Evolutionary conservation across 2,888 invertebrate genomes (phyloP).

Genomic region (Agonopterix subpropinquella): DNA sequence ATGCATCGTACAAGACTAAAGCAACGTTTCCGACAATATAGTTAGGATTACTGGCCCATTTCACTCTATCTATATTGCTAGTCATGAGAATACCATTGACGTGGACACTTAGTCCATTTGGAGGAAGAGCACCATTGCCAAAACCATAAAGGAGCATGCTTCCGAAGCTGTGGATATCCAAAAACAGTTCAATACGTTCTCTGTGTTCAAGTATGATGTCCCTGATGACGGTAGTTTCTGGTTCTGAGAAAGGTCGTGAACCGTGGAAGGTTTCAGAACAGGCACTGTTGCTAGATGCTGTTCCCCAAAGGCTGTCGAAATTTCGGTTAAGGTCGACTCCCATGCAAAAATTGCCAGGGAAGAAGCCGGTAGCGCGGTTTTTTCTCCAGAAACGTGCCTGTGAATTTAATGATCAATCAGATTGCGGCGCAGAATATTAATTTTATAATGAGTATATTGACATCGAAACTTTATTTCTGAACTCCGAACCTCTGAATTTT

Average conservation of each 20-base stretch:
- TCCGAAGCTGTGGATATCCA: constrained; percentile 86
- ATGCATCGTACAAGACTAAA: constrained; percentile 68
- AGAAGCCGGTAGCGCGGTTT: constrained; percentile 64
- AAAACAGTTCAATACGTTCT: constrained; percentile 75
- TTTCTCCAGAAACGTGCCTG: constrained; percentile 80
- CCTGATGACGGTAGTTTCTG: constrained; percentile 76
- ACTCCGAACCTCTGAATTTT: too few relatives aligned
- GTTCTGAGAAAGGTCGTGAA: constrained; percentile 77
- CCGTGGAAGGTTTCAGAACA: constrained; percentile 81
- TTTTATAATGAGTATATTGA: too few relatives aligned
- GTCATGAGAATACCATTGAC: constrained; percentile 52
- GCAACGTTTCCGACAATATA: constrained; percentile 70
- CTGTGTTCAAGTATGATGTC: constrained; percentile 68
- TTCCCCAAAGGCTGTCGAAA: constrained; percentile 81
- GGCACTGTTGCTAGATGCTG: constrained; percentile 55
- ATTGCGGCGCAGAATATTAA: too few relatives aligned
- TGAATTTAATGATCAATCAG: constrained; percentile 10
- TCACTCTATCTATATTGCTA: constrained; percentile 58
- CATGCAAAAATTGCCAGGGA: constrained; percentile 51
- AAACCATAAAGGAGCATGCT: constrained; percentile 69
- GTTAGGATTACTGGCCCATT: constrained; percentile 47
- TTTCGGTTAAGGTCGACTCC: constrained; percentile 88
- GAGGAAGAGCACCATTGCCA: constrained; percentile 56
- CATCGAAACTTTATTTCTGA: too few relatives aligned
- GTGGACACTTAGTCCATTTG: constrained; percentile 58